Evolutionary conservation across 2,113 vertebrate species (phyloP).

Genomic region (Lepidothrix coronata): DNA sequence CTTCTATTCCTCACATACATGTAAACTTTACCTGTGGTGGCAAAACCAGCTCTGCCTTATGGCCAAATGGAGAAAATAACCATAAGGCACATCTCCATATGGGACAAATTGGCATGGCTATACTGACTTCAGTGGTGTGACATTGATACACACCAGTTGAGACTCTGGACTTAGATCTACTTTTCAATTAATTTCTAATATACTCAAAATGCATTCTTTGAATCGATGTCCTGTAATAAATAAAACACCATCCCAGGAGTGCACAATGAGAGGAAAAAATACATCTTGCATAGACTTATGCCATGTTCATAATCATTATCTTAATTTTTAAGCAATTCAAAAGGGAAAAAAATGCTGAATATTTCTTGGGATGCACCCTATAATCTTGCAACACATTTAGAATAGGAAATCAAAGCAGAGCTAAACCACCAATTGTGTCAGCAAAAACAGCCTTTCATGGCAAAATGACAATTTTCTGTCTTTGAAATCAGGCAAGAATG

Average conservation of each 20-base stretch:
- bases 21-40: neutral
- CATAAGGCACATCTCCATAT: neutral
- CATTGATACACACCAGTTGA: neutral
- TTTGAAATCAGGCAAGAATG: constrained; percentile 56
- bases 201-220: constrained; percentile 1
- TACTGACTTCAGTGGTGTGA: neutral
- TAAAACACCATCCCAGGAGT: neutral
- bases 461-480: constrained; percentile 59
- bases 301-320: constrained; percentile 30
- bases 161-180: neutral
- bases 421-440: constrained; percentile 55
- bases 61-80: neutral
- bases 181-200: neutral
- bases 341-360: constrained; percentile 42
- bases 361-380: constrained; percentile 54
- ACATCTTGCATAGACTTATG: neutral
- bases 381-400: constrained; percentile 70
- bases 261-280: neutral
- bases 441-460: constrained; percentile 64
- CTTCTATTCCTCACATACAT: neutral
- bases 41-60: neutral
- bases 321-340: constrained; percentile 60
- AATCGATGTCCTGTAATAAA: constrained; percentile 6
- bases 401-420: constrained; percentile 56
- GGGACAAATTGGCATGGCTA: neutral